phyloP scores from a whole-genome alignment of 2,797 vertebrate species.

The Urocyon cinereoargenteus region DNA sequence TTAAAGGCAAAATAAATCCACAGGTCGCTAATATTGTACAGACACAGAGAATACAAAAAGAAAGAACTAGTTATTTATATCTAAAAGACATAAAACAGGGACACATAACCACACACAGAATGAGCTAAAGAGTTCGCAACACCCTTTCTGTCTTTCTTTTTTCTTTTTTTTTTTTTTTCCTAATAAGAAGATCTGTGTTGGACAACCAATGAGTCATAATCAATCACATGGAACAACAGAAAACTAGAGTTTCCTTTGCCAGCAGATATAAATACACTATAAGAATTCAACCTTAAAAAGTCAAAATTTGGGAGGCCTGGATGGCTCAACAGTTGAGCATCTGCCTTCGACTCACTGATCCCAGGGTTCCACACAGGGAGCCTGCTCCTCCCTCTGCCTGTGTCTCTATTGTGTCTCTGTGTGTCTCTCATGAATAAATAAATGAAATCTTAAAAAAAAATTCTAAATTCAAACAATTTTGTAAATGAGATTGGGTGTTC shows the following conservation, averaged over 20 bases:
- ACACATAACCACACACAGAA: neutral
- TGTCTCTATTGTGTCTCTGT: too few relatives aligned
- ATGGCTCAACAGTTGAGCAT: too few relatives aligned
- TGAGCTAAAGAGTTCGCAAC: neutral
- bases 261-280: neutral
- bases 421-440: too few relatives aligned
- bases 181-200: neutral
- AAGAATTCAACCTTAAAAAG: neutral
- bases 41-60: neutral
- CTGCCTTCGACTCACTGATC: too few relatives aligned
- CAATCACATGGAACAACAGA: neutral
- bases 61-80: neutral
- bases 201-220: fast-evolving
- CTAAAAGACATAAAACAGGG: neutral
- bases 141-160: too few relatives aligned
- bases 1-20: constrained; percentile 30
- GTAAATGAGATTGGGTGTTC: neutral
- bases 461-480: neutral
- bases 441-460: neutral
- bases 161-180: neutral
- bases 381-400: too few relatives aligned
- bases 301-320: neutral
- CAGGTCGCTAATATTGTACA: neutral
- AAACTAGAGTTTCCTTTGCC: neutral
- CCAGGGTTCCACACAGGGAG: too few relatives aligned